Percentiles rank a stretch among this genome's conserved stretches.
Conservation (phyloP, 2,888 invertebrate genomes). For the Watsonalla cultraria region DNA sequence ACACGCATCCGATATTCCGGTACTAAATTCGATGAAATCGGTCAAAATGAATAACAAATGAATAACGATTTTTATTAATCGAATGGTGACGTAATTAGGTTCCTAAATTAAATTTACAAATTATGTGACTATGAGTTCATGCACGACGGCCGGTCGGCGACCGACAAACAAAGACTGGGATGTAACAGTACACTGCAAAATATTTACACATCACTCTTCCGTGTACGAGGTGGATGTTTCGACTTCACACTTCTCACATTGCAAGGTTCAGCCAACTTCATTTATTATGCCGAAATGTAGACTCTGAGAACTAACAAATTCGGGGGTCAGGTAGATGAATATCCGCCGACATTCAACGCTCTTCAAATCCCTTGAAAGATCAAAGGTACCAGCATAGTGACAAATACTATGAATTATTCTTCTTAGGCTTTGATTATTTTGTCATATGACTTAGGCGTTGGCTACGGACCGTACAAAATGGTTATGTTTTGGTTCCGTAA, state of each 20-base stretch:
- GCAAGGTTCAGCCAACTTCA: slow-evolving; percentile 2
- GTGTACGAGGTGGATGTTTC: slow-evolving; percentile 9
- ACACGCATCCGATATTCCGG: too few species aligned
- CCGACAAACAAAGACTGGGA: slow-evolving; percentile 38
- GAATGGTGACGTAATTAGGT: neutral
- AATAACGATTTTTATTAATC: neutral
- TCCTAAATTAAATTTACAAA: slow-evolving; percentile 6
- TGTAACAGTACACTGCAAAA: slow-evolving; percentile 42
- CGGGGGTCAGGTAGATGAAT: too few species aligned
- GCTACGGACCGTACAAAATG: too few species aligned
- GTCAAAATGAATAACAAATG: too few species aligned
- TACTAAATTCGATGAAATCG: too few species aligned
- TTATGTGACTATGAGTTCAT: slow-evolving; percentile 9
- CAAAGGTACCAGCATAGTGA: too few species aligned
- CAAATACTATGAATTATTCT: too few species aligned
- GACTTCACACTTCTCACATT: neutral
- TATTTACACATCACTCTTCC: slow-evolving; percentile 39
- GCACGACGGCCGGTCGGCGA: slow-evolving; percentile 16
- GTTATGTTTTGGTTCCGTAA: too few species aligned
- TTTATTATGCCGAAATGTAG: neutral
- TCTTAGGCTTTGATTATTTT: too few species aligned
- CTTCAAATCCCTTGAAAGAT: too few species aligned
- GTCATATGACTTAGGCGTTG: too few species aligned
- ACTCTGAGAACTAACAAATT: neutral
- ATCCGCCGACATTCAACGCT: too few species aligned